These are phyloP conservation scores for Columbina picui DNA, from an alignment of 2,113 vertebrate genomes.

Conservation along the genomic window DNA sequence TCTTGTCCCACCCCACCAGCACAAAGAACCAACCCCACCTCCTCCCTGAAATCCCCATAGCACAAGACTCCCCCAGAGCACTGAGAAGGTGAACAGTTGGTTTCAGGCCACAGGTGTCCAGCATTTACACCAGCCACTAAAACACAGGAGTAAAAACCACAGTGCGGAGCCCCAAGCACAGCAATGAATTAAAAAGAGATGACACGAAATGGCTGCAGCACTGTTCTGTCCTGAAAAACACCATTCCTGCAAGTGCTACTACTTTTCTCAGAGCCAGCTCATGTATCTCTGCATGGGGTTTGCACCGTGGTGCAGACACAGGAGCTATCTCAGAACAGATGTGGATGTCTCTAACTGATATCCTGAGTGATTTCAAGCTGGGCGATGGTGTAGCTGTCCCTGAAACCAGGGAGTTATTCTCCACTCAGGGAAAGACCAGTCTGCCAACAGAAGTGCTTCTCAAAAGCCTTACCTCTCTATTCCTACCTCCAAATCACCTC, in stretches of 20 bases:
- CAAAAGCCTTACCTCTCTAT: background rate
- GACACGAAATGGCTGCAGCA: background rate
- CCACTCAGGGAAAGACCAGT: background rate
- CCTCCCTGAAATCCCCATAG: background rate
- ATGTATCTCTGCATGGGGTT: background rate
- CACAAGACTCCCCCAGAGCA: background rate
- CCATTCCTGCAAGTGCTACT: background rate
- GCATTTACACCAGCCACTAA: background rate
- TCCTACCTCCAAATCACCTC: background rate
- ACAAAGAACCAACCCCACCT: rapidly evolving
- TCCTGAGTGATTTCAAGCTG: background rate
- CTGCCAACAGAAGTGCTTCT: background rate
- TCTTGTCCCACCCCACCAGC: rapidly evolving
- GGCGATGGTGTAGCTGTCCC: background rate
- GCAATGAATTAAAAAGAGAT: background rate
- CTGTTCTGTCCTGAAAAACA: background rate
- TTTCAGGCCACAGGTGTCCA: background rate
- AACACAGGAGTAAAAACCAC: background rate
- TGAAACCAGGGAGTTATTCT: background rate
- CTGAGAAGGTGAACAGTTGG: background rate
- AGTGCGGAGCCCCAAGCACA: background rate
- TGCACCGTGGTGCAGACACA: background rate
- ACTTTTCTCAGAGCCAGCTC: background rate
- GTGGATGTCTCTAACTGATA: background rate
- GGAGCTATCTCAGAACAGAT: background rate